These are phyloP conservation scores for Austrofundulus limnaeus DNA, from an alignment of 2,113 vertebrate genomes.

Conservation along the genomic window DNA sequence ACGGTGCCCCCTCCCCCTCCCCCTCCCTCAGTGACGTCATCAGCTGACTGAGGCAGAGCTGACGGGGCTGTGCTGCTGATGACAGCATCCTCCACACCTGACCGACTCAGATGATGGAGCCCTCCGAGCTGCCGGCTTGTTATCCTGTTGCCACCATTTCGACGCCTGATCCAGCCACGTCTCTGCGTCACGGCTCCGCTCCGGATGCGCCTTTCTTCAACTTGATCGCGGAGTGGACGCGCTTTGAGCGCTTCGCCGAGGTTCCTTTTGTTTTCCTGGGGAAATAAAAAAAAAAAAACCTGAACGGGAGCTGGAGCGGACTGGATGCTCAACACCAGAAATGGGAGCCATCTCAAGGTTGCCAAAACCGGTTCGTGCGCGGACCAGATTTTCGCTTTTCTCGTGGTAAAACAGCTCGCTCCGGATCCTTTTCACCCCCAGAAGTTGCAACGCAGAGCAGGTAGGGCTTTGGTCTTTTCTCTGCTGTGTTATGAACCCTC, in stretches of 20 bases:
- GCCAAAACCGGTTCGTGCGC: slow-evolving; percentile 20
- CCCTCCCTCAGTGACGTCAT: background rate
- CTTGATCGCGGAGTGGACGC: background rate
- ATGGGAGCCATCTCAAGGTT: slow-evolving; percentile 53
- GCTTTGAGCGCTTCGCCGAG: slow-evolving; percentile 9
- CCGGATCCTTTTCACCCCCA: slow-evolving; percentile 6
- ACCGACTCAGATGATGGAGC: slow-evolving; percentile 58
- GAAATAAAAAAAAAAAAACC: background rate
- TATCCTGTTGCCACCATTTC: slow-evolving; percentile 62
- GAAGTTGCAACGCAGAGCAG: slow-evolving; percentile 54
- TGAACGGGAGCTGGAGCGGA: slow-evolving; percentile 9
- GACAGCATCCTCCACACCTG: slow-evolving; percentile 71
- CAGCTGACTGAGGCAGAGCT: slow-evolving; percentile 23
- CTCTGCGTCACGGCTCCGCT: background rate
- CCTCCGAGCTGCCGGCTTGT: slow-evolving; percentile 44
- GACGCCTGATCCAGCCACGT: slow-evolving; percentile 24
- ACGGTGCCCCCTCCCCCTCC: background rate
- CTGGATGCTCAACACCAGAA: slow-evolving; percentile 52
- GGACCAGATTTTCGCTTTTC: slow-evolving; percentile 36
- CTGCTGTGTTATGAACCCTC: slow-evolving; percentile 5
- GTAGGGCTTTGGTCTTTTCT: slow-evolving; percentile 39
- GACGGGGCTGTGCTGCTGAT: slow-evolving; percentile 54
- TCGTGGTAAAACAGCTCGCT: slow-evolving; percentile 20
- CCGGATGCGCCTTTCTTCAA: background rate
- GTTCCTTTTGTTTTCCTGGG: slow-evolving; percentile 41